Evolutionary conservation across 2,113 vertebrate species (phyloP).

Genomic region (western clawed frog (Xenopus tropicalis)): UCB_Xtro_10.0 CM004444.2:160336001-160336500

Average conservation of each 20-base stretch:
- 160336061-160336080: slow-evolving; percentile 39
- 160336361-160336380: too few relatives aligned
- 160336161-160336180: slow-evolving; percentile 7
- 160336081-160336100: slow-evolving; percentile 14
- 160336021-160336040: slow-evolving; percentile 7
- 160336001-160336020: too few relatives aligned
- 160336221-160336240: slow-evolving; percentile 10
- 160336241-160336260: slow-evolving; percentile 18
- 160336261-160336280: slow-evolving; percentile 5
- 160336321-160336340: too few relatives aligned
- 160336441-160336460: too few relatives aligned
- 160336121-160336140: slow-evolving; percentile 37
- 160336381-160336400: too few relatives aligned
- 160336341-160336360: too few relatives aligned
- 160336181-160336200: slow-evolving; percentile 8
- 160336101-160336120: not conserved
- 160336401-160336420: too few relatives aligned
- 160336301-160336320: too few relatives aligned
- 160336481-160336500: too few relatives aligned
- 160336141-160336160: slow-evolving; percentile 25
- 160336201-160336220: slow-evolving; percentile 2
- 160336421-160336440: too few relatives aligned
- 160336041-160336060: not conserved
- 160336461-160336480: too few relatives aligned
- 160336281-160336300: too few relatives aligned